Percentiles rank a stretch among this genome's conserved stretches.
These are phyloP conservation scores for Menidia menidia DNA, from an alignment of 2,797 vertebrate species.

Conservation along the genomic window DNA sequence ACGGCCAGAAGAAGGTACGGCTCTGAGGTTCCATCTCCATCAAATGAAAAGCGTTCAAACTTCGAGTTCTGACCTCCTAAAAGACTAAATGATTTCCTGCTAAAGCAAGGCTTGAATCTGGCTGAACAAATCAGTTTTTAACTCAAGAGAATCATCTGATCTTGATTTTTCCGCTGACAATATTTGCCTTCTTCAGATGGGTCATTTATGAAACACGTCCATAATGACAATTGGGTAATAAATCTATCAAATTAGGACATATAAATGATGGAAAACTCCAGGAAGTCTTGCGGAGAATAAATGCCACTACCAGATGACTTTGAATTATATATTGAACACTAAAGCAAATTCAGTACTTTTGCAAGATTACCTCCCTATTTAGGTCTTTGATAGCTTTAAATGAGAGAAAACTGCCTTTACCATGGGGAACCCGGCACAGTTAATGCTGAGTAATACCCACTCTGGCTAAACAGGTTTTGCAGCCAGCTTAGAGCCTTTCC, in stretches of 20 bases:
- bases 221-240: too few species aligned
- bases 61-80: conserved; percentile 37
- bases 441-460: not conserved
- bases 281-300: not conserved
- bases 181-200: not conserved
- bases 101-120: conserved; percentile 30
- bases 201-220: not conserved
- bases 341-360: not conserved
- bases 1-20: conserved; percentile 31
- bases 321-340: not conserved
- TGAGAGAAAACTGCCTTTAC: not conserved
- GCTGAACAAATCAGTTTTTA: conserved; percentile 25
- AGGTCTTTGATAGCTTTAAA: not conserved
- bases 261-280: not conserved
- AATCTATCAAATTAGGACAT: too few species aligned
- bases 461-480: not conserved
- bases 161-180: conserved; percentile 40
- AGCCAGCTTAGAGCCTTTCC: not conserved
- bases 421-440: not conserved
- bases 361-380: not conserved
- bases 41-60: conserved; percentile 5
- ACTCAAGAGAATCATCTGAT: conserved; percentile 41
- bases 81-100: conserved; percentile 49
- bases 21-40: conserved; percentile 17
- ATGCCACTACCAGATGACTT: not conserved